Base-by-base conservation (phyloP, 2,113 vertebrate species). In the Salminus brasiliensis region DNA sequence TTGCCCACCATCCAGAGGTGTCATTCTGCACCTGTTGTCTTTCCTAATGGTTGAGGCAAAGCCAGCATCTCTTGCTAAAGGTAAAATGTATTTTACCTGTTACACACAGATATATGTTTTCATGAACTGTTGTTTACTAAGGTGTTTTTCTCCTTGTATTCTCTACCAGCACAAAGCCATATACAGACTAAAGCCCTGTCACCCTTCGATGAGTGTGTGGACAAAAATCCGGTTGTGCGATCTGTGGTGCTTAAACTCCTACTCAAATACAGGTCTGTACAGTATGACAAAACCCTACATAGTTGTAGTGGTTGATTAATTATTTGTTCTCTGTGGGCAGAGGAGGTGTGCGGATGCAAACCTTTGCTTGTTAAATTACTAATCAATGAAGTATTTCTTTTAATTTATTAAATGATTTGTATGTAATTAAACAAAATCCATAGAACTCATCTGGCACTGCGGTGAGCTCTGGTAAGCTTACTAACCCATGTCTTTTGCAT, bases 231-330 rank as follows among this genome's bases (percentile, higher is more conserved):
- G 0, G 77, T 96, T 10, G 91, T 95, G 74, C 94, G 95, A 83
- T 96, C 95, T 0, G 91, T 95, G 53, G 86, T 96, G 55, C 89
- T 96, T 43, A 96, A 96, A 75, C 89, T 96, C 29, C 94, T 96
- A 10, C 67, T 96, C 49, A 96, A 96, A 80, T 95, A 95, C 92
- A 96, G 95, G 95, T 95, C 67, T n/a, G n/a, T n/a, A n/a, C 60
- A 57, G 76, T 81, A 23, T 0, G 7, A 2, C 6, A 53, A 21
- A 7, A n/a, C n/a, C n/a, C 3, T 34, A 36, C 7, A 72, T 0
- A n/a, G 34, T 70, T 27, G 18, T 27, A n/a, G 43, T 10, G 27
- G n/a, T 41, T 57, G 13, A 11, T 16, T n/a, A 49, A 5, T 66
- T 9, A 13, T 45, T 69, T 18, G n/a, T 76, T 39, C 10, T 13